phyloP scores from a whole-genome alignment of 2,888 invertebrate genomes.

The Epistrophe eligans region DNA sequence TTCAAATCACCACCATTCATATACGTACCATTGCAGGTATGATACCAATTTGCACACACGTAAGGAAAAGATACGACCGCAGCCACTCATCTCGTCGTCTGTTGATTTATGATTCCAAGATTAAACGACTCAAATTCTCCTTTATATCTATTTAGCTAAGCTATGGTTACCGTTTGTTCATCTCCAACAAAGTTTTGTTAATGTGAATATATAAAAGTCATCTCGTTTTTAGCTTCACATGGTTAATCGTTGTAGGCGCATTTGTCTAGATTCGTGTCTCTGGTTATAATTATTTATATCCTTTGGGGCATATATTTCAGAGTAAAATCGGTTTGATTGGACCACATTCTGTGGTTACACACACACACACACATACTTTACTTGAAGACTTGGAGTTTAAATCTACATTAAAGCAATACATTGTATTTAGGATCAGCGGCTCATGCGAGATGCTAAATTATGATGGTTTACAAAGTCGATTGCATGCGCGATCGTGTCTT shows the following conservation, averaged over 20 bases:
- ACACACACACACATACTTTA: too few species aligned
- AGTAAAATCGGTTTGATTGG: constrained; percentile 23
- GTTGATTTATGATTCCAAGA: constrained; percentile 55
- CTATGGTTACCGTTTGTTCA: constrained; percentile 20
- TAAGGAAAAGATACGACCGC: constrained; percentile 35
- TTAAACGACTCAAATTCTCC: constrained; percentile 55
- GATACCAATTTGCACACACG: constrained; percentile 35
- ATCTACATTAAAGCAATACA: too few species aligned
- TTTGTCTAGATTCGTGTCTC: constrained; percentile 28
- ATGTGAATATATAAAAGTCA: background rate
- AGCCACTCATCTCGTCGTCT: constrained; percentile 50
- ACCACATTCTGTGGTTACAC: constrained; percentile 58
- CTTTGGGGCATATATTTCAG: constrained; percentile 1
- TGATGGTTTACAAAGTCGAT: constrained; percentile 39
- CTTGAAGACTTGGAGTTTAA: too few species aligned
- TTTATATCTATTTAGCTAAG: background rate
- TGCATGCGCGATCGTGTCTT: constrained; percentile 37
- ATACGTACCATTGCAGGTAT: constrained; percentile 20
- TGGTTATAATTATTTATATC: background rate
- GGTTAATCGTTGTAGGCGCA: constrained; percentile 13
- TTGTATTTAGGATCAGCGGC: background rate
- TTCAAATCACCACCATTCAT: background rate
- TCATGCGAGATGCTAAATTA: constrained; percentile 12
- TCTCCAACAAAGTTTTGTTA: background rate
- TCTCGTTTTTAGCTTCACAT: background rate